Evolutionary conservation across 1,140 invertebrate species (phyloP).

Genomic region (Nylanderia fulva): DNA sequence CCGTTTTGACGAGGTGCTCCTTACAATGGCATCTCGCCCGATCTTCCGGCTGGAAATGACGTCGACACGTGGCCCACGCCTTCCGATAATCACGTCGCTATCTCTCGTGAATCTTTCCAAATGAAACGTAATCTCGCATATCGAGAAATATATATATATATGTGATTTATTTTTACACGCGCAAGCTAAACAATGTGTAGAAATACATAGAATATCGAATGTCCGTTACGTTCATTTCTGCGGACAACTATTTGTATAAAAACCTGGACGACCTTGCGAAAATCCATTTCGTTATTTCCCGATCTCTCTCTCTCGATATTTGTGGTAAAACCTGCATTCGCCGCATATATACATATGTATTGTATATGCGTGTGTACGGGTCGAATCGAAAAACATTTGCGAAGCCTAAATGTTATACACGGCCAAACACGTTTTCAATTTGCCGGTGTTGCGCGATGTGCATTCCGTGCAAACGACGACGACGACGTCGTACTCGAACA

Average conservation of each 20-base stretch:
- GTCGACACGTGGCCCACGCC: constrained; percentile 29
- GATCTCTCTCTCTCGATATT: background rate
- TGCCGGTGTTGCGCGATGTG: constrained; percentile 41
- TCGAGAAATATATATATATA: too few relatives aligned
- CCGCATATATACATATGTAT: too few relatives aligned
- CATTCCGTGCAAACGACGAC: constrained; percentile 28
- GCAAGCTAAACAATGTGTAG: background rate
- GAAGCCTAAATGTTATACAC: constrained; percentile 52
- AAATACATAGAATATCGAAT: background rate
- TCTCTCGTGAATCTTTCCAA: background rate
- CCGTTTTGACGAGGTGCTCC: constrained; percentile 70
- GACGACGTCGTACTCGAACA: constrained; percentile 29
- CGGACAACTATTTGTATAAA: background rate
- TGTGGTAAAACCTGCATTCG: background rate
- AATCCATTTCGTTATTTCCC: background rate
- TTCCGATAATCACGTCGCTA: constrained; percentile 25
- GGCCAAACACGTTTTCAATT: constrained; percentile 56
- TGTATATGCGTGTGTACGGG: background rate
- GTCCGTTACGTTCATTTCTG: too few relatives aligned
- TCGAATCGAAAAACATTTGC: constrained; percentile 36
- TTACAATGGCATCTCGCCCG: constrained; percentile 54
- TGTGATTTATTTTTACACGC: background rate
- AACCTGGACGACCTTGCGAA: background rate
- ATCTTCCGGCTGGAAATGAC: constrained; percentile 41
- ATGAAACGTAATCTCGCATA: background rate